Base-by-base conservation (phyloP, 2,888 invertebrate genomes). In the Saturnia pavonia region DNA sequence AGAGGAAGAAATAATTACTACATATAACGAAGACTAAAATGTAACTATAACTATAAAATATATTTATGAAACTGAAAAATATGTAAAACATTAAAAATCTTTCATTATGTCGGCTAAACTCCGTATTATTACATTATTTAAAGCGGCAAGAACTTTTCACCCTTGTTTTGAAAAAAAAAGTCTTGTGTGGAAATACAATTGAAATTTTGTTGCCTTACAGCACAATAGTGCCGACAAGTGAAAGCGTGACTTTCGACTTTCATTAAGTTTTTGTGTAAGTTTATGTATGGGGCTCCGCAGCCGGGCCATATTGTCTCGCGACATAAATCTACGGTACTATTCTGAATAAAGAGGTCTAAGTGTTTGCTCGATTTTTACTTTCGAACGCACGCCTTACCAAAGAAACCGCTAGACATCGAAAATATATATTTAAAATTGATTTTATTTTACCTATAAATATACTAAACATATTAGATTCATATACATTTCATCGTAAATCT, bases 241-340 rank as follows among this genome's bases (percentile, higher is more conserved):
- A 94, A 94, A 94, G 93, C 91, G 88, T 89, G 83, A 91, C 93
- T 94, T 92, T 94, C 93, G 88, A 92, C 92, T 92, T 92, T 92
- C 93, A 89, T 93, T 91, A 88, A 88, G 89, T 92, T 93, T 93
- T 93, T 93, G 92, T 92, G 81, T 84, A 86, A 88, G 86, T 85
- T 85, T 91, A 85, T 92, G 91, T 89, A 90, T 90, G 88, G 88
- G 80, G 83, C 81, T 83, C n/a, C 81, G 80, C 83, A 86, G 82
- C 84, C 85, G 85, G 83, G 75, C 90, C 90, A 92, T 92, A 92
- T 92, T 92, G 92, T 92, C 91, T 89, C 87, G 89, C 86, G 89
- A 89, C 91, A 88, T 88, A 87, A 88, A 86, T 90, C 86, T 81
- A 75, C 80, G 75, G 77, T 75, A 80, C 81, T 81, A 82, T 81